Base-by-base conservation (phyloP, 2,888 invertebrate genomes). In the Branchellion lobata region DNA sequence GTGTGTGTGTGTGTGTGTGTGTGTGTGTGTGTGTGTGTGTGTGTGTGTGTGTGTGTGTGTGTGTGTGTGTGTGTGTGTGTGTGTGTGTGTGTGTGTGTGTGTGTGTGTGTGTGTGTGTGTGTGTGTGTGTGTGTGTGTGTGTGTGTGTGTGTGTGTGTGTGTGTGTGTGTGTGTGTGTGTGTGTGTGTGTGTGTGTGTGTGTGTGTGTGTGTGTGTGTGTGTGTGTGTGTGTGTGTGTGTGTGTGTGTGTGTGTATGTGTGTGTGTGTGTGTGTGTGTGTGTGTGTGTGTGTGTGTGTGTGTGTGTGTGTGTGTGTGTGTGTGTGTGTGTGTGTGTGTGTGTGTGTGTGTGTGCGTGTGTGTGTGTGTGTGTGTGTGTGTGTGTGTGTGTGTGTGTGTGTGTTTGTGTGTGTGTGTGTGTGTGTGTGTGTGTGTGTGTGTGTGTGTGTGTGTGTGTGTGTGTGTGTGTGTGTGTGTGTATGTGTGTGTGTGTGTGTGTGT, bases 291-390 rank as follows among this genome's bases (percentile, higher is more conserved):
- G 61, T 57, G 61, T 57, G 61, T 57, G 61, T 57, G 61, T 57
- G 61, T 57, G 61, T 57, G 61, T 57, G 61, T 57, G 61, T 57
- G 61, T 57, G 61, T 57, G 61, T 57, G 61, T 57, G 61, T 57
- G 61, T 57, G 61, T 57, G 61, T 57, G 61, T 57, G 61, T 65
- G 65, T 65, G 29, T 65, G 65, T 65, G 65, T 65, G 65, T 65
- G 65, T 65, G 29, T 65, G 65, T 29, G 29, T 65, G 65, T 65
- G 29, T 65, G 65, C 21, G 65, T 65, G 65, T 65, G 65, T 29
- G 65, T 65, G 65, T 65, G 65, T 65, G 65, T 11, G 29, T 40
- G 40, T 40, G 40, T 40, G 40, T 5, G 40, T 40, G 40, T 40
- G 40, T 40, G 40, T 40, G 5, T 40, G 40, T 40, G 40, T 40